Base-by-base conservation (phyloP, 2,797 vertebrate species). In the Linurgus olivaceus region DNA sequence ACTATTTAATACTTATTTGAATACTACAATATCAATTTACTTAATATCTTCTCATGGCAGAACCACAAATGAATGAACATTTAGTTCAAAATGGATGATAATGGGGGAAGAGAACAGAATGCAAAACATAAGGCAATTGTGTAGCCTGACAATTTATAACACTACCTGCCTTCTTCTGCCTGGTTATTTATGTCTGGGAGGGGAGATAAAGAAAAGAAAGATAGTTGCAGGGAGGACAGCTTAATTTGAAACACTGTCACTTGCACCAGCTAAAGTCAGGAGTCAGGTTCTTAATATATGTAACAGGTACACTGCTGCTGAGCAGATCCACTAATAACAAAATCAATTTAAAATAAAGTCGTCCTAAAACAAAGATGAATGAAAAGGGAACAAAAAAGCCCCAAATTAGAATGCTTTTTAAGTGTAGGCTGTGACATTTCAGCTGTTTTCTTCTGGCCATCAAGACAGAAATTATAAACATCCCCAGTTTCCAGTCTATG, bases 171-270 rank as follows among this genome's bases (percentile, higher is more conserved):
- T 95, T 94, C 90, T 94, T 83, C 86, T 93, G 70, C 85, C 76
- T 80, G 48, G 67, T 96, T 96, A 94, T 97, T 97, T 97, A 96
- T 96, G 90, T 74, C 75, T 92, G 86, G 88, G 81, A 96, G 91
- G 84, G 81, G 86, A 96, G 92, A 97, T 91, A 96, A 92, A 96
- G 66, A 90, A 89, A 96, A 94, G 84, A 97, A 94, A 80, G 71
- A 97, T 94, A 83, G 80, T 68, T 82, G 50, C 84, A 92, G 67
- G 42, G 71, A 92, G 94, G 94, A 95, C 88, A 96, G 90, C 76
- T 96, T 95, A 92, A 96, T 97, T 96, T 97, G 96, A 96, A 96
- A 94, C 81, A 78, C 16, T 94, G 93, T 95, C 94, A 89, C 88
- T 94, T 65, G 84, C 55, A 94, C 51, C 61, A 2, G 23, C 67